Evolutionary conservation across 1,140 invertebrate species (phyloP).

Genomic region (Lerema accius): DNA sequence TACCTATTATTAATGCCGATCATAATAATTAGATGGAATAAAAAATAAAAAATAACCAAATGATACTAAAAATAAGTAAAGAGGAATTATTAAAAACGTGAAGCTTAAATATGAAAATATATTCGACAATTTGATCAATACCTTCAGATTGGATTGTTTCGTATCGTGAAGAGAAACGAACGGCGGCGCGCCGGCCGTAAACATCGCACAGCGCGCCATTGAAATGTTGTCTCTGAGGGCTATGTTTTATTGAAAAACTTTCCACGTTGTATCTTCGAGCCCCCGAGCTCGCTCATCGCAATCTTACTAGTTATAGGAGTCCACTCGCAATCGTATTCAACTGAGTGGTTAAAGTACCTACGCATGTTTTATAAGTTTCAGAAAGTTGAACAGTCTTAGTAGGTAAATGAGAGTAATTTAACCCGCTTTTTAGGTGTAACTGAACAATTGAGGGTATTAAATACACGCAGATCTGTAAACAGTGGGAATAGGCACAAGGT

Average conservation of each 20-base stretch:
- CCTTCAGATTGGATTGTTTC: slow-evolving; percentile 62
- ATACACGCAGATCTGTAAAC: slow-evolving; percentile 41
- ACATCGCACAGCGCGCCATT: slow-evolving; percentile 65
- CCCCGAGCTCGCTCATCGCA: slow-evolving; percentile 39
- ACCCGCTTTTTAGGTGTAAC: slow-evolving; percentile 11
- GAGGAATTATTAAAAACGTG: not conserved
- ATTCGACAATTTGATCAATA: slow-evolving; percentile 60
- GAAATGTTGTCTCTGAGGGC: slow-evolving; percentile 75
- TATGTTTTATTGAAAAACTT: slow-evolving; percentile 78
- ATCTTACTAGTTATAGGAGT: slow-evolving; percentile 30
- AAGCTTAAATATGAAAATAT: slow-evolving; percentile 7
- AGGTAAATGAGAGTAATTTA: not conserved
- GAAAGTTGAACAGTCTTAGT: not conserved
- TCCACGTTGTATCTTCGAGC: slow-evolving; percentile 51
- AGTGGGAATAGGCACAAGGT: slow-evolving; percentile 58
- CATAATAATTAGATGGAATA: too few species aligned
- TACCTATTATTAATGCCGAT: too few species aligned
- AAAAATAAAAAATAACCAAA: too few species aligned
- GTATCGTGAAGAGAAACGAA: slow-evolving; percentile 49
- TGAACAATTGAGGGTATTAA: slow-evolving; percentile 42
- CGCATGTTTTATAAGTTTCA: slow-evolving; percentile 6
- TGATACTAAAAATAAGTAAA: not conserved
- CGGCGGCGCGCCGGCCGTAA: slow-evolving; percentile 55
- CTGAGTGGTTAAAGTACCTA: not conserved
- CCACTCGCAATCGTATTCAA: slow-evolving; percentile 7